A percentile compares a stretch with the other conserved stretches of the same genome.
These are phyloP conservation scores for Aleiodes testaceus DNA, from an alignment of 2,888 invertebrate genomes.

Conservation along the genomic window DNA sequence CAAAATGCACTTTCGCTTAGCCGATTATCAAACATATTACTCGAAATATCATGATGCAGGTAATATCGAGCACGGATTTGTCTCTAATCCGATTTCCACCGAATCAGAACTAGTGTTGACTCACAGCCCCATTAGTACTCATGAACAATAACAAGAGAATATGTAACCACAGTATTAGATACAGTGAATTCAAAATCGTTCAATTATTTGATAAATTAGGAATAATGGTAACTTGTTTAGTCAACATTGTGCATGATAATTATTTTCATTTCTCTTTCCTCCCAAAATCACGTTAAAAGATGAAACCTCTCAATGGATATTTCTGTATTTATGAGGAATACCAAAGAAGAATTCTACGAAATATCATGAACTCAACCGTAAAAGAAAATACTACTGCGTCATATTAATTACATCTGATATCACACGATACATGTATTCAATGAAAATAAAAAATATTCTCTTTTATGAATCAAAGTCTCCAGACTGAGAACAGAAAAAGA, in stretches of 20 bases:
- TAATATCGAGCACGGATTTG: constrained; percentile 2
- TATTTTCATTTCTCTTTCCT: too few relatives aligned
- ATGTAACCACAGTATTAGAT: not conserved
- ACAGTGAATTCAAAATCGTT: too few relatives aligned
- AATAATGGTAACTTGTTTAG: too few relatives aligned
- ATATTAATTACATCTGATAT: constrained; percentile 28
- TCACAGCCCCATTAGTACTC: not conserved
- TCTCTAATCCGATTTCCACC: constrained; percentile 22
- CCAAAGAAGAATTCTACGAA: constrained; percentile 14
- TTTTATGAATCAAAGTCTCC: constrained; percentile 18
- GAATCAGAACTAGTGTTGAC: constrained; percentile 8
- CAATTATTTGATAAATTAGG: too few relatives aligned
- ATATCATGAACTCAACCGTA: constrained; percentile 18
- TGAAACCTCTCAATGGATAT: too few relatives aligned
- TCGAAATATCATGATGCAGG: constrained; percentile 5
- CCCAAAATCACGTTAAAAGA: too few relatives aligned
- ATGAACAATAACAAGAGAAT: not conserved
- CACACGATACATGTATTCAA: not conserved
- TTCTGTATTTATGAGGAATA: too few relatives aligned
- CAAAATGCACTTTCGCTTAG: too few relatives aligned
- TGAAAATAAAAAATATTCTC: not conserved
- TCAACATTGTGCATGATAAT: too few relatives aligned
- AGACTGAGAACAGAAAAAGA: not conserved
- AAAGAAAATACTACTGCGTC: constrained; percentile 14
- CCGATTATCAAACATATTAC: constrained; percentile 9